A percentile compares a stretch with the other conserved stretches of the same genome.
Evolutionary conservation across 64 coral and sea anemone species (phyloP).

Genomic region (Pocillopora damicornis): DNA sequence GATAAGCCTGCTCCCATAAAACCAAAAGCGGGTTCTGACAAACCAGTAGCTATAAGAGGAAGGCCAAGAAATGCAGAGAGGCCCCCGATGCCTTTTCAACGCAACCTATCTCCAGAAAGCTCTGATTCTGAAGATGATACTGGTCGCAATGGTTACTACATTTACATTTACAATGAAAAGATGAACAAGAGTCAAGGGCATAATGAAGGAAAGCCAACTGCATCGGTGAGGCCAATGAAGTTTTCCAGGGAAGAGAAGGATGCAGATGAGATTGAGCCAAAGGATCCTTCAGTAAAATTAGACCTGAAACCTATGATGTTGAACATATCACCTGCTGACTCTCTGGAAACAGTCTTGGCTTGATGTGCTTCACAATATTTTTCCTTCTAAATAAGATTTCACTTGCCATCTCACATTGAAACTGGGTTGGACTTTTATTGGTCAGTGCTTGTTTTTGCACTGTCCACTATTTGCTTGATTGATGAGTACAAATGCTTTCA

Average conservation of each 20-base stretch:
- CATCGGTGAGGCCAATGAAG: slow-evolving; percentile 81
- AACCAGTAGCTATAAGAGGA: slow-evolving; percentile 50
- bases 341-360: slow-evolving; percentile 50
- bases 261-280: slow-evolving; percentile 21
- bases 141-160: slow-evolving; percentile 70
- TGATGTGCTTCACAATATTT: not conserved
- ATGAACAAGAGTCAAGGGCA: slow-evolving; percentile 37
- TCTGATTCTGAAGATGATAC: slow-evolving; percentile 31
- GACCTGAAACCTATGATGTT: slow-evolving; percentile 78
- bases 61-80: slow-evolving; percentile 3
- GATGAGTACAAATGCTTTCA: no score
- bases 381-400: not conserved
- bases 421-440: not conserved
- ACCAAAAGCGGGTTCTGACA: slow-evolving; percentile 64
- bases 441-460: not conserved
- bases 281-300: slow-evolving; percentile 22
- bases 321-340: slow-evolving; percentile 32
- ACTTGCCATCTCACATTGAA: not conserved
- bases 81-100: not conserved
- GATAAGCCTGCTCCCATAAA: slow-evolving; percentile 85
- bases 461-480: no score
- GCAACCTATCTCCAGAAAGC: not conserved
- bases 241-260: slow-evolving; percentile 52
- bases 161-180: slow-evolving; percentile 80
- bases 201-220: slow-evolving; percentile 68